Conservation (phyloP, 1,140 invertebrate species). For the Drosophila albomicans region DNA sequence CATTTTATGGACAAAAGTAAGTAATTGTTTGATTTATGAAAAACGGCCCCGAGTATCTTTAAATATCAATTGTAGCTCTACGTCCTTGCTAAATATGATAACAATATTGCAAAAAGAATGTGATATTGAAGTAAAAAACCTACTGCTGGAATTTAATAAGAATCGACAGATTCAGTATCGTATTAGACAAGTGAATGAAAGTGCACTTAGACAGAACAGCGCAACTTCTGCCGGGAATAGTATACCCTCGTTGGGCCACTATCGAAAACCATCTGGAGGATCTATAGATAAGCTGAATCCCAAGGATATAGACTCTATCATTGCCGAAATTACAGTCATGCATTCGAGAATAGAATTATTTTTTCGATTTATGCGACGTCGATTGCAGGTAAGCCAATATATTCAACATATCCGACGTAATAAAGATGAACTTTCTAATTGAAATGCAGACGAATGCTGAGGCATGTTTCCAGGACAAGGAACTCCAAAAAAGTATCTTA, state of each 20-base stretch:
- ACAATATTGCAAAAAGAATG: conserved; percentile 94
- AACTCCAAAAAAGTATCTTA: conserved; percentile 86
- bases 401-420: not conserved
- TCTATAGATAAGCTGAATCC: conserved; percentile 90
- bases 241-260: conserved; percentile 80
- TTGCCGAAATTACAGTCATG: conserved; percentile 96
- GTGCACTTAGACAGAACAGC: conserved; percentile 82
- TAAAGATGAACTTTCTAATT: not conserved
- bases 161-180: conserved; percentile 90
- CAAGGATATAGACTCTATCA: conserved; percentile 94
- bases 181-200: conserved; percentile 88
- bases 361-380: conserved; percentile 93
- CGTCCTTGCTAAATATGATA: conserved; percentile 90
- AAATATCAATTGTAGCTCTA: conserved; percentile 85
- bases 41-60: too few species aligned
- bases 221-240: conserved; percentile 53
- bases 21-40: not conserved
- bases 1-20: conserved; percentile 91
- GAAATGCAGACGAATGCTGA: conserved; percentile 89
- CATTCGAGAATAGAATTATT: conserved; percentile 96
- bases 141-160: conserved; percentile 92
- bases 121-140: conserved; percentile 89
- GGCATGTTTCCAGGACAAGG: conserved; percentile 85
- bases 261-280: conserved; percentile 80
- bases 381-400: conserved; percentile 88